A percentile compares a stretch with the other conserved stretches of the same genome.
Evolutionary conservation across 2,113 vertebrate genomes (phyloP).

Genomic region (Pongo pygmaeus): DNA sequence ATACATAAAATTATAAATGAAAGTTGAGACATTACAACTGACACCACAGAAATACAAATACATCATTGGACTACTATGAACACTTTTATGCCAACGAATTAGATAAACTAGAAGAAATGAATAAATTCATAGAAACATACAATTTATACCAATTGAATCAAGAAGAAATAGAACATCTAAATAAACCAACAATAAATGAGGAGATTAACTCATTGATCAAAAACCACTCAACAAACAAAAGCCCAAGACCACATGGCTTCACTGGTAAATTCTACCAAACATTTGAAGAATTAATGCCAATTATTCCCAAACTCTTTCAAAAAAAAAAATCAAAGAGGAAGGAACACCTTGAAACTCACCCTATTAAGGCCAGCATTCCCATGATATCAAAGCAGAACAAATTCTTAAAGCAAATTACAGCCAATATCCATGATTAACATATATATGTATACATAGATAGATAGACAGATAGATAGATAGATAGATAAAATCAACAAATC

Average conservation of each 20-base stretch:
- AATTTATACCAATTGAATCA: not conserved
- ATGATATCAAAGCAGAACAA: not conserved
- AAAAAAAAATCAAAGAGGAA: not conserved
- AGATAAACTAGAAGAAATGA: not conserved
- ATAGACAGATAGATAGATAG: too few species aligned
- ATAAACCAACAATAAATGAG: not conserved
- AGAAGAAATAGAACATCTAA: not conserved
- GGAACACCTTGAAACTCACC: not conserved
- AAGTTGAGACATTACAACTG: not conserved
- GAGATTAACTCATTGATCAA: not conserved
- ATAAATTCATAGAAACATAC: not conserved
- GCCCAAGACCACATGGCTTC: not conserved
- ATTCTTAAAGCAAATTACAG: not conserved
- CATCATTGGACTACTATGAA: not conserved
- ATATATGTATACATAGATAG: too few species aligned
- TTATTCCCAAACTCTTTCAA: not conserved
- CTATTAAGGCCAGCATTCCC: not conserved
- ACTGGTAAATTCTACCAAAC: not conserved
- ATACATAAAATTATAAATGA: not conserved
- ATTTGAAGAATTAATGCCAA: not conserved
- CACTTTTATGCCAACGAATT: not conserved
- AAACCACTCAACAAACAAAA: not conserved
- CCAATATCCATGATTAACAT: not conserved
- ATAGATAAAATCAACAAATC: too few species aligned
- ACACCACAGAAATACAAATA: not conserved